Base-by-base conservation (phyloP, 2,113 vertebrate genomes). In the Bubo scandiacus region DNA sequence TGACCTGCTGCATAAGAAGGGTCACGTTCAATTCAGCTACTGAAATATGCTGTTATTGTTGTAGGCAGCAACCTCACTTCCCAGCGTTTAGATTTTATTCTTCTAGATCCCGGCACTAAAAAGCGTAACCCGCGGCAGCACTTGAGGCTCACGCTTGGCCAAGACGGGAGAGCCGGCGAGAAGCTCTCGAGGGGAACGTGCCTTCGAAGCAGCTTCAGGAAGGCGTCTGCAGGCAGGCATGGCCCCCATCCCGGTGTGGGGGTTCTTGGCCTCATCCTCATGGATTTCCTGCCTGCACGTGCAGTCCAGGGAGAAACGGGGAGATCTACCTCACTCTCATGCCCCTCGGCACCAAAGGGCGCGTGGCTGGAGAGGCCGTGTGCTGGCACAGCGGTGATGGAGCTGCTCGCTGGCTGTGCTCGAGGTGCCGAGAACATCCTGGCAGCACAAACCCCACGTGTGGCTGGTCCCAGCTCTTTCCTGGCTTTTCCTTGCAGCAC, bases 61-160 rank as follows among this genome's bases (percentile, higher is more conserved):
- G 70, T 7, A 79, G 88, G 92, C 89, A 85, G 90, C 27, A 19
- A 51, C 90, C 87, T 47, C 68, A 12, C 79, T 83, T 55, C 68
- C 90, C 92, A 94, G 90, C 90, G 87, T 96, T 88, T 81, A 79
- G 61, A 54, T 47, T 84, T 95, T 47, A 58, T 90, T 83, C 62
- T 61, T 82, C 89, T 73, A 45, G 94, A 87, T 70, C 40, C 70
- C 54, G 91, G 84, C 86, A 70, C 59, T 52, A 58, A 73, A 82
- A 88, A 91, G 36, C 72, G 40, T 40, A 79, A 89, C 83, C 92
- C 43, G 36, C 49, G 86, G 90, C 93, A 66, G 86, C 74, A 57
- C 90, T 78, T 13, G 25, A 83, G 92, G 91, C 90, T 85, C 2
- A 0, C 0, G 12, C 61, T 52, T 12, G 61, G 81, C 57, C 5